These are phyloP conservation scores for Clarias gariepinus DNA, from an alignment of 2,113 vertebrate species.

Conservation along the genomic window DNA sequence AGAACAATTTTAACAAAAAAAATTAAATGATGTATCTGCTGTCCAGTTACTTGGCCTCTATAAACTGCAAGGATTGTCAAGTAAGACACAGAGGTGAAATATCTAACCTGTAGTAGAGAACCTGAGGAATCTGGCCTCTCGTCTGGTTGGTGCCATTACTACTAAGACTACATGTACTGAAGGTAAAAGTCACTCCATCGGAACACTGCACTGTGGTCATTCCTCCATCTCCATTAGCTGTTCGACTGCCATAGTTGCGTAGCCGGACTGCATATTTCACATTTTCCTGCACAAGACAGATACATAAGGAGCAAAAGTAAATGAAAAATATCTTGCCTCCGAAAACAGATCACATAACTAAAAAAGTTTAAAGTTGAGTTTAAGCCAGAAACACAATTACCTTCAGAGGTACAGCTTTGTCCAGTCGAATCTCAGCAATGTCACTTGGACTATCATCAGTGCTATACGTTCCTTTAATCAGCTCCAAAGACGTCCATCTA, in stretches of 20 bases:
- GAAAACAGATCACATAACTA: not conserved
- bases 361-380: not conserved
- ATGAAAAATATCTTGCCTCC: not conserved
- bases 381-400: constrained; percentile 60
- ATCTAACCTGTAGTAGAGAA: constrained; percentile 92
- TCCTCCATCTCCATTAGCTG: constrained; percentile 97
- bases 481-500: constrained; percentile 95
- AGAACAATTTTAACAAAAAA: not conserved
- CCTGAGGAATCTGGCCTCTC: constrained; percentile 94
- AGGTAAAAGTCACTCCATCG: constrained; percentile 92
- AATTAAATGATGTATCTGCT: not conserved
- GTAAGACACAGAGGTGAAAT: not conserved
- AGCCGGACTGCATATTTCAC: constrained; percentile 95
- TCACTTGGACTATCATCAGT: constrained; percentile 97
- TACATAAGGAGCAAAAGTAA: not conserved
- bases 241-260: constrained; percentile 95
- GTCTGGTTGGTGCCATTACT: constrained; percentile 99
- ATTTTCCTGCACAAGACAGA: constrained; percentile 78
- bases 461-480: constrained; percentile 97
- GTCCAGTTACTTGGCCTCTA: not conserved
- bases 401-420: constrained; percentile 96
- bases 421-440: constrained; percentile 94
- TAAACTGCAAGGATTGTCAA: not conserved
- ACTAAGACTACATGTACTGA: constrained; percentile 95
- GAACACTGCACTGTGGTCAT: constrained; percentile 97